Evolutionary conservation across 2,797 vertebrate species (phyloP).

Genomic region (Antrozous pallidus): DNA sequence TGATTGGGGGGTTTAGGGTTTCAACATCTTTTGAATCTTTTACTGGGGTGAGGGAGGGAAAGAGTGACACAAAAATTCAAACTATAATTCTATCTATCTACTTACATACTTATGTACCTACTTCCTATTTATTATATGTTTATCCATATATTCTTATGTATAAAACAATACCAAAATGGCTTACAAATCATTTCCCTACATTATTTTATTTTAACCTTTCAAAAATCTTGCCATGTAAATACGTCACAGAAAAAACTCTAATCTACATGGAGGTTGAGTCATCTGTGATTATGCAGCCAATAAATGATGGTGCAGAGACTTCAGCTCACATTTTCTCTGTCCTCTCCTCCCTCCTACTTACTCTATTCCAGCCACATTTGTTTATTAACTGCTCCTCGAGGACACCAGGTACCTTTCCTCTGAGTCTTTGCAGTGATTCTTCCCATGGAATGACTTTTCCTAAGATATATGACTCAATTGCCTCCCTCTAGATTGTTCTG

Average conservation of each 20-base stretch:
- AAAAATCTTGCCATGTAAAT: not conserved
- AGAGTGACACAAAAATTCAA: not conserved
- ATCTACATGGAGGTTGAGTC: not conserved
- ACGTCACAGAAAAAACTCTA: not conserved
- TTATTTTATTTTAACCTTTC: not conserved
- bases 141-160: not conserved
- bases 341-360: not conserved
- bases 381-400: not conserved
- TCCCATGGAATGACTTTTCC: not conserved
- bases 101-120: not conserved
- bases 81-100: not conserved
- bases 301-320: not conserved
- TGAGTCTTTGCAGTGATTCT: not conserved
- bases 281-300: not conserved
- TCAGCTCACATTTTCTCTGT: not conserved
- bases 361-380: not conserved
- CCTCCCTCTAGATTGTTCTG: not conserved
- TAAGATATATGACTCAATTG: not conserved
- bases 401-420: not conserved
- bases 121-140: no score
- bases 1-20: not conserved
- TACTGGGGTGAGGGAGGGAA: fast-evolving
- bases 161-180: not conserved
- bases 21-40: not conserved
- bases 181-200: not conserved